Evolutionary conservation across 2,797 vertebrate genomes (phyloP).

Genomic region (Zalophus californianus): DNA sequence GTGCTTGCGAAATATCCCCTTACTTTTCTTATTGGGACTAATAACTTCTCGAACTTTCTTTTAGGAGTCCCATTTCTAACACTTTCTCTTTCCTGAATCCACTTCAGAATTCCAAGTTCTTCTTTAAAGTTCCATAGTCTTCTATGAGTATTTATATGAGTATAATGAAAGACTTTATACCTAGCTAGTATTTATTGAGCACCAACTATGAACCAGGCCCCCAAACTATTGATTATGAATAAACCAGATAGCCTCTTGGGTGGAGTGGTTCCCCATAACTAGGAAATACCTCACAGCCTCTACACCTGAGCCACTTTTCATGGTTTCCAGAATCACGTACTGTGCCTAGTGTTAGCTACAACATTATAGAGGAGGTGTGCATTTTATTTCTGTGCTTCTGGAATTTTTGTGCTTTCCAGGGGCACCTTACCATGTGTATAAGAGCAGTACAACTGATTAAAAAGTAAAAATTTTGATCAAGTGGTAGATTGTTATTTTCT

Average conservation of each 20-base stretch:
- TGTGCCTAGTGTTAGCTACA: background rate
- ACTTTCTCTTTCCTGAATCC: background rate
- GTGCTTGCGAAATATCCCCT: background rate
- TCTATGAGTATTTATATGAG: background rate
- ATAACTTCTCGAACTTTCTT: background rate
- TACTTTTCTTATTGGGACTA: background rate
- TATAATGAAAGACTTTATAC: background rate
- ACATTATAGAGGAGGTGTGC: background rate
- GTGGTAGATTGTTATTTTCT: constrained; percentile 43
- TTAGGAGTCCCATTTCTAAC: background rate
- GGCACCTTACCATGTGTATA: background rate
- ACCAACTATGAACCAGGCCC: background rate
- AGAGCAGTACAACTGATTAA: constrained; percentile 19
- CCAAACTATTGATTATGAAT: background rate
- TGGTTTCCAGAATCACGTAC: background rate
- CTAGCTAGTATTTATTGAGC: background rate
- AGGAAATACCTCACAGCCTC: background rate
- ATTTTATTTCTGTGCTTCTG: constrained; percentile 7
- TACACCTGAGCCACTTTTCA: background rate
- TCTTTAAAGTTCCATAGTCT: background rate
- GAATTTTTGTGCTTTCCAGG: constrained; percentile 5
- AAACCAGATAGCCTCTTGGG: background rate
- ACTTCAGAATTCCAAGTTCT: background rate
- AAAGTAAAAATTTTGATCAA: constrained; percentile 41
- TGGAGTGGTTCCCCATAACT: background rate